Evolutionary conservation across 2,888 invertebrate species (phyloP), one percentile per base, ranked within the genome.

Genomic region (Xanthia togata): DNA sequence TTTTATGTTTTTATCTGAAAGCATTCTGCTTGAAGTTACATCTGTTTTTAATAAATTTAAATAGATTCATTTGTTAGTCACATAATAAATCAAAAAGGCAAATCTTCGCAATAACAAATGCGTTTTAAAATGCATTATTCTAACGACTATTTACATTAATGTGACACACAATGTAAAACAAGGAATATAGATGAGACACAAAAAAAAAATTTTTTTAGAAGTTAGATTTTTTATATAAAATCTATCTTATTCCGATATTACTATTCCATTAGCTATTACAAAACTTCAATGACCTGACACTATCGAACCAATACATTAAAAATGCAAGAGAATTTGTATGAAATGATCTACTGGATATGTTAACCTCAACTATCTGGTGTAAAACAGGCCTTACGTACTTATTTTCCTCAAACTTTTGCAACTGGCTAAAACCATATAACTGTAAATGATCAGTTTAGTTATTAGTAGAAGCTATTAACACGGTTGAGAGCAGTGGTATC

Each of bases 81-180:
- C 23, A 67, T 69, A 44, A 79, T 73, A n/a, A n/a, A 68, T 68
- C 62, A 67, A 70, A 26, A 38, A 69, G 50, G 50, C 31, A 57
- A 67, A 67, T 26, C n/a, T 44, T 77, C 35, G 12, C 17, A 53
- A 44, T 41, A 55, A 81, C n/a, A 82, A 82, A 78, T 78, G 78
- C 82, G 41, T 53, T 38, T 57, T 31, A 60, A 82, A 82, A 82
- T 82, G 73, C 82, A 60, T 64, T 41, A 75, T 69, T n/a, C 14
- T 64, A 72, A 64, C 31, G 14, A 69, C 38, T 76, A 81, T 77
- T 76, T 60, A 81, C 67, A 81, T 38, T 47, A 59, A 71, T 68
- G 17, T 68, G 8, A 70, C 53, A 75, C 41, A 65, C 47, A 41
- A 47, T 26, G 31, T 55, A 41, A 38, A 64, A 53, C n/a, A 11